A percentile compares a stretch with the other conserved stretches of the same genome.
Conservation (phyloP, 1,140 invertebrate species). For the Colletes latitarsis region DNA sequence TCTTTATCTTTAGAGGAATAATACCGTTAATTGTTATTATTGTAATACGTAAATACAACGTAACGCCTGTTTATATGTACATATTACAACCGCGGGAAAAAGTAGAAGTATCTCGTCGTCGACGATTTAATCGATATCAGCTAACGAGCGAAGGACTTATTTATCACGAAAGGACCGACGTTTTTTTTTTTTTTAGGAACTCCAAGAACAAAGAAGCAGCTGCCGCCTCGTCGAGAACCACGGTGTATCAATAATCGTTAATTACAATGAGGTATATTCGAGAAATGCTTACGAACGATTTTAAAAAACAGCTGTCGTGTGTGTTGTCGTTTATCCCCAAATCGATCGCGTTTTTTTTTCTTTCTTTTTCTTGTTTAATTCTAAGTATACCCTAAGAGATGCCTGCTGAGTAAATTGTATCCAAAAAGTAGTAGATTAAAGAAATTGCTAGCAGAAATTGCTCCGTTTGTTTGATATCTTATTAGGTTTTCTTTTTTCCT, state of each 20-base stretch:
- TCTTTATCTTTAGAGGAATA: slow-evolving; percentile 41
- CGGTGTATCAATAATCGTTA: slow-evolving; percentile 15
- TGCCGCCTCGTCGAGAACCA: slow-evolving; percentile 23
- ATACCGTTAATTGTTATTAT: slow-evolving; percentile 13
- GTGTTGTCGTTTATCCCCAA: background rate
- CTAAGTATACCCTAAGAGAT: slow-evolving; percentile 28
- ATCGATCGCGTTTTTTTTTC: background rate
- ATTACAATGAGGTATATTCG: slow-evolving; percentile 42
- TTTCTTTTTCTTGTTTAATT: slow-evolving; percentile 5
- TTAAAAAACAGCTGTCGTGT: slow-evolving; percentile 22
- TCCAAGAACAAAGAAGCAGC: slow-evolving; percentile 38
- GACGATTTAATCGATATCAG: slow-evolving; percentile 6
- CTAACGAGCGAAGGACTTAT: slow-evolving; percentile 42
- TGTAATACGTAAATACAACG: slow-evolving; percentile 23
- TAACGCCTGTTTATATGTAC: slow-evolving; percentile 7
- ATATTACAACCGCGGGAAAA: slow-evolving; percentile 2
- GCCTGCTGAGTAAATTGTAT: slow-evolving; percentile 24
- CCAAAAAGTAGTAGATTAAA: slow-evolving; percentile 13
- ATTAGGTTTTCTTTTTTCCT: background rate
- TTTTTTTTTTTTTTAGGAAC: slow-evolving; percentile 39
- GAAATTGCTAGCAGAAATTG: slow-evolving; percentile 19
- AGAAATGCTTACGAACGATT: slow-evolving; percentile 41
- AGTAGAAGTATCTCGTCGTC: background rate
- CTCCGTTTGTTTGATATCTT: background rate
- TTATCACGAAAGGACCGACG: slow-evolving; percentile 34